Evolutionary conservation across 2,888 invertebrate genomes (phyloP).

Genomic region (Hymenopus coronatus): DNA sequence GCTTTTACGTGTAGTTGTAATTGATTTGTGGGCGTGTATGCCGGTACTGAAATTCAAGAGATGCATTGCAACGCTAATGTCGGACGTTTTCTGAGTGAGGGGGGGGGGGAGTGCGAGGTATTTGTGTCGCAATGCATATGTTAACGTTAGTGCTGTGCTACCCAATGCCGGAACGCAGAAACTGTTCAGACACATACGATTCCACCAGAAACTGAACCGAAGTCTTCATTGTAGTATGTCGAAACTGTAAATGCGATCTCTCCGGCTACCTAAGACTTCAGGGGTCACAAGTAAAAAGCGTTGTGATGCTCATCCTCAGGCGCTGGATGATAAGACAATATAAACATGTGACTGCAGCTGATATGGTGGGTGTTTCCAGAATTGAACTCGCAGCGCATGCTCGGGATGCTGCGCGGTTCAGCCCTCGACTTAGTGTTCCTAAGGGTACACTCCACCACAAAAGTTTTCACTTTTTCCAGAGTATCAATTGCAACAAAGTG

Average conservation of each 20-base stretch:
- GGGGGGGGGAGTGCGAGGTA: neutral
- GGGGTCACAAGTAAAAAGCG: too few relatives aligned
- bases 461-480: too few relatives aligned
- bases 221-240: too few relatives aligned
- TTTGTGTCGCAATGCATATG: neutral
- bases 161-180: too few relatives aligned
- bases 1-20: neutral
- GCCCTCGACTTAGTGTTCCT: neutral
- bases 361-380: neutral
- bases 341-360: neutral
- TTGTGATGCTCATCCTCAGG: too few relatives aligned
- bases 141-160: too few relatives aligned
- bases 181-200: too few relatives aligned
- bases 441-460: neutral
- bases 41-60: neutral
- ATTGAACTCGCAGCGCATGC: neutral
- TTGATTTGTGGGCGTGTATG: neutral
- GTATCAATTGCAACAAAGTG: too few relatives aligned
- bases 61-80: neutral
- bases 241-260: too few relatives aligned
- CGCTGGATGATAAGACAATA: too few relatives aligned
- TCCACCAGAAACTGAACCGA: too few relatives aligned
- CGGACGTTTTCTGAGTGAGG: neutral
- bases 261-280: too few relatives aligned
- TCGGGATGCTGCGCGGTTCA: neutral